Evolutionary conservation across 2,888 invertebrate genomes (phyloP).

Genomic region (Dolichopus griseipennis): DNA sequence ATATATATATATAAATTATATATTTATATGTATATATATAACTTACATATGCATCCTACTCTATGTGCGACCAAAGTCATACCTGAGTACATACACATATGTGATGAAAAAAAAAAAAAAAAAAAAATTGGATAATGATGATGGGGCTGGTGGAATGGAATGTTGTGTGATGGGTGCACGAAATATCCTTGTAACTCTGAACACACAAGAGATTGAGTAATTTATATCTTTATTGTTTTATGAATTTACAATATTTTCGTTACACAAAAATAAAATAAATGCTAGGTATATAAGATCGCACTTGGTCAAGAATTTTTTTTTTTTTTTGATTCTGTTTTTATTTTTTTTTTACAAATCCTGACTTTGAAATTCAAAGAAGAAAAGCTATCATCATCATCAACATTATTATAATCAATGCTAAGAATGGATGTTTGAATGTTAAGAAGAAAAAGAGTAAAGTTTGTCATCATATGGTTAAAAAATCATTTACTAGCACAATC

Average conservation of each 20-base stretch:
- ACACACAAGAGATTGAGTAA: constrained; percentile 31
- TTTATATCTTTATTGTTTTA: constrained; percentile 44
- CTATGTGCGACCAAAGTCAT: neutral
- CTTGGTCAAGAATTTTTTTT: no score
- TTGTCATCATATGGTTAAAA: constrained; percentile 11
- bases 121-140: neutral
- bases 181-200: constrained; percentile 7
- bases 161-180: constrained; percentile 8
- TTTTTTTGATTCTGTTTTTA: no score
- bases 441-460: no score
- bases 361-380: no score
- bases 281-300: no score
- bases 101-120: neutral
- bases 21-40: neutral
- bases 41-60: neutral
- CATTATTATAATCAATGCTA: no score
- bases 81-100: neutral
- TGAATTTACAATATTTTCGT: constrained; percentile 28
- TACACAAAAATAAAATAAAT: constrained; percentile 1
- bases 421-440: no score
- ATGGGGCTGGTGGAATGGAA: neutral
- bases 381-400: no score
- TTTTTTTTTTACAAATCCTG: no score
- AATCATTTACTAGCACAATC: constrained; percentile 11
- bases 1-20: neutral